Conservation (phyloP, 2,797 vertebrate genomes). For the Halcyon chelicuti region DNA sequence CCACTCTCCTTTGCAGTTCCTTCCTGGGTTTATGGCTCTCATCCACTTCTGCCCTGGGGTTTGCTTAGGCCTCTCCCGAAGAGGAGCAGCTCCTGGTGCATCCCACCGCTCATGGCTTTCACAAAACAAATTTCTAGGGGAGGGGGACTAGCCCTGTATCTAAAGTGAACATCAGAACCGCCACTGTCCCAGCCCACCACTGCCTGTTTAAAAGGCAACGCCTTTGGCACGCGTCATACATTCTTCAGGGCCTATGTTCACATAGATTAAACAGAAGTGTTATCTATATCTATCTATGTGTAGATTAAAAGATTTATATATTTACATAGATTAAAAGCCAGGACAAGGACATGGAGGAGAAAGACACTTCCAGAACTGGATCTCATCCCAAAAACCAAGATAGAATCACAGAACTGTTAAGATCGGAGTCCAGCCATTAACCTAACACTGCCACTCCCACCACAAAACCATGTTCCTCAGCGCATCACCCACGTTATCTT, state of each 20-base stretch:
- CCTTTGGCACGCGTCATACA: fast-evolving
- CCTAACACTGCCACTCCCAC: background rate
- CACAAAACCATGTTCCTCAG: background rate
- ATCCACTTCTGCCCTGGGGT: background rate
- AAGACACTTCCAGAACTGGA: background rate
- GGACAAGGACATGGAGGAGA: background rate
- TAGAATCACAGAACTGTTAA: background rate
- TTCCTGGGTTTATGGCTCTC: background rate
- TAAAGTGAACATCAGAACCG: background rate
- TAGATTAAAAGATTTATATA: background rate
- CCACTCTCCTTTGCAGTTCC: fast-evolving
- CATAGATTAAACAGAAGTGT: background rate
- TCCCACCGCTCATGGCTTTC: background rate
- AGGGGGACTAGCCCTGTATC: background rate
- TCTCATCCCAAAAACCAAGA: background rate
- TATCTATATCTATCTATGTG: background rate
- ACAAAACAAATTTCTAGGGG: background rate
- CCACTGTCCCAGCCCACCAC: background rate
- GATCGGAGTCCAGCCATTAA: background rate
- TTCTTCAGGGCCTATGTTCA: background rate
- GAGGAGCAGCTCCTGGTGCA: background rate
- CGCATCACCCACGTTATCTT: background rate
- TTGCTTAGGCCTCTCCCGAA: background rate
- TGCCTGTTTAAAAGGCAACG: background rate
- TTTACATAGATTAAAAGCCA: background rate